These are phyloP conservation scores for Lasaia peninsularis DNA, from an alignment of 1,140 invertebrate species.

Conservation along the genomic window DNA sequence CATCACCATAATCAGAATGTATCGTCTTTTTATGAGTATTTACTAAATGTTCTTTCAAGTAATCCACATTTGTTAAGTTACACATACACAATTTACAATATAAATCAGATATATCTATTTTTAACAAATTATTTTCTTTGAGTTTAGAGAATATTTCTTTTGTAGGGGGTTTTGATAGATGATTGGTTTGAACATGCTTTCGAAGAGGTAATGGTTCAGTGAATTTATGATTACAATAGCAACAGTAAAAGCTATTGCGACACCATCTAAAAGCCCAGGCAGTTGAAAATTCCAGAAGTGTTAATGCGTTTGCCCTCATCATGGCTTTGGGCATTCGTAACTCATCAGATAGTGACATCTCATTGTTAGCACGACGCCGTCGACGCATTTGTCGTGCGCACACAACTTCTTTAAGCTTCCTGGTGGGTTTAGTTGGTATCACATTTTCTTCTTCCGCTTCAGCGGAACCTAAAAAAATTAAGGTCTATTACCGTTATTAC, in stretches of 20 bases:
- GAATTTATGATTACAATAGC: constrained; percentile 58
- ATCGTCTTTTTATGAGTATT: constrained; percentile 38
- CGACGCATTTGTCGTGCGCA: constrained; percentile 58
- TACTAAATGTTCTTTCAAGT: constrained; percentile 49
- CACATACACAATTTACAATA: constrained; percentile 60
- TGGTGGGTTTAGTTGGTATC: constrained; percentile 40
- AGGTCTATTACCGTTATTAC: background rate
- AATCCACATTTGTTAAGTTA: constrained; percentile 36
- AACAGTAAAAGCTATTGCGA: constrained; percentile 56
- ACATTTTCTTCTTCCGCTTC: constrained; percentile 39
- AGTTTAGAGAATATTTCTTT: constrained; percentile 60
- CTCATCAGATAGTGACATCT: constrained; percentile 45
- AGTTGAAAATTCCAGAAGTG: constrained; percentile 56
- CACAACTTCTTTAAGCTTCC: constrained; percentile 62
- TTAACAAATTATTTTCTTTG: constrained; percentile 71
- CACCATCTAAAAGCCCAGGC: constrained; percentile 67
- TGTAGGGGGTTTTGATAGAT: constrained; percentile 44
- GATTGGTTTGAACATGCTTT: constrained; percentile 40
- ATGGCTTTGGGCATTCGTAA: constrained; percentile 59
- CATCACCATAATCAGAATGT: constrained; percentile 48
- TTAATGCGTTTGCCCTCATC: constrained; percentile 63
- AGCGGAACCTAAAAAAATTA: constrained; percentile 68
- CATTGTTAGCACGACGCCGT: constrained; percentile 57
- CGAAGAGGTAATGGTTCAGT: constrained; percentile 42
- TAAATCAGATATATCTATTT: constrained; percentile 53